Percentiles rank a stretch among this genome's conserved stretches.
These are phyloP conservation scores for Melanophora roralis DNA, from an alignment of 2,888 invertebrate genomes.

Conservation along the genomic window DNA sequence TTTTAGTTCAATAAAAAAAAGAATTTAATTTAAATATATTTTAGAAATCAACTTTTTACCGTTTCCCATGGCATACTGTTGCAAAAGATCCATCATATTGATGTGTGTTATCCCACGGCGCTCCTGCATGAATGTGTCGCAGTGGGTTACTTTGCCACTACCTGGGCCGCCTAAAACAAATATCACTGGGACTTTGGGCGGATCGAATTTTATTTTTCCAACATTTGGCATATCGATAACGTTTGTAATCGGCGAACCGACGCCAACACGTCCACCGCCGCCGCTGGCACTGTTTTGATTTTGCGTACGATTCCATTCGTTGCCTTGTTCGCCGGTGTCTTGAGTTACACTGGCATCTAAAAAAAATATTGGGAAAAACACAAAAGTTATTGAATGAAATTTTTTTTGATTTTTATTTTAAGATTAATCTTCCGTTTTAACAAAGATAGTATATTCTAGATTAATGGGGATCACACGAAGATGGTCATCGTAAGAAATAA, in stretches of 20 bases:
- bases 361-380: constrained; percentile 34
- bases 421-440: no score
- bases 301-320: constrained; percentile 76
- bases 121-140: constrained; percentile 93
- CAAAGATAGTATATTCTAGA: no score
- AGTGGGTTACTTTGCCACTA: constrained; percentile 98
- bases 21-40: neutral
- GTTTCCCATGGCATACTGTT: constrained; percentile 92
- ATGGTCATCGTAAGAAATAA: no score
- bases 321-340: constrained; percentile 82
- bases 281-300: constrained; percentile 68
- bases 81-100: constrained; percentile 93
- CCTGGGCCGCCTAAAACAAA: constrained; percentile 96
- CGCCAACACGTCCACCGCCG: constrained; percentile 58
- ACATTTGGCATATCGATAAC: constrained; percentile 87
- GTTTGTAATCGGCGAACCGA: constrained; percentile 80
- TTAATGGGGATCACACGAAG: no score
- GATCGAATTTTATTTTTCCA: constrained; percentile 89
- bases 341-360: constrained; percentile 83
- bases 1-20: no score
- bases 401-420: no score
- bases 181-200: constrained; percentile 91
- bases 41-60: constrained; percentile 78
- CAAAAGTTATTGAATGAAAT: no score
- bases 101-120: constrained; percentile 90